These are phyloP conservation scores for Tenrec ecaudatus DNA, from an alignment of 2,113 vertebrate species.

Conservation along the genomic window DNA sequence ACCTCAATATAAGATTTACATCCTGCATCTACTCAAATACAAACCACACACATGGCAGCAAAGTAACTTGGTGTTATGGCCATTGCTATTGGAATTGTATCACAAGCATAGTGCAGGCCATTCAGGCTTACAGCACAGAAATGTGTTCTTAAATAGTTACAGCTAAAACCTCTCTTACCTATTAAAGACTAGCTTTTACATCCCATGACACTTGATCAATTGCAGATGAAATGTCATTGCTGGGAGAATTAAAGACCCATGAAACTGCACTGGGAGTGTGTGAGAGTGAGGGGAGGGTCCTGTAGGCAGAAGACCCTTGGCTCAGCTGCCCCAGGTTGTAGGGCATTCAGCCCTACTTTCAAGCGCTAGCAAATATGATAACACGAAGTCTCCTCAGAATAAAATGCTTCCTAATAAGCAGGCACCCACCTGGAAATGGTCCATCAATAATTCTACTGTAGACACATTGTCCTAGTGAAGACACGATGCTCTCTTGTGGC, in stretches of 20 bases:
- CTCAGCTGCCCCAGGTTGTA: background rate
- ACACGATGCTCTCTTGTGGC: background rate
- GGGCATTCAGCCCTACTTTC: background rate
- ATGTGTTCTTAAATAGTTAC: conserved; percentile 31
- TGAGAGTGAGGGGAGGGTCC: background rate
- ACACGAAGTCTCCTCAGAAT: background rate
- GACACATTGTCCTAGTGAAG: background rate
- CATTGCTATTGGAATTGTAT: background rate
- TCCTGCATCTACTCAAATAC: background rate
- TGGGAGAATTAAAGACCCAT: background rate
- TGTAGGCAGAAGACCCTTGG: background rate
- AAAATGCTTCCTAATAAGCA: background rate
- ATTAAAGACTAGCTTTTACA: background rate
- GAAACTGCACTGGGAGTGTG: background rate
- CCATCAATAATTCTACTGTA: background rate
- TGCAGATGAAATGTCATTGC: background rate
- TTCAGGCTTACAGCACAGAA: background rate
- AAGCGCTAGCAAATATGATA: background rate
- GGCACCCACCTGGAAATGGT: background rate
- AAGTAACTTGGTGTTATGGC: background rate
- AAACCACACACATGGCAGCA: conserved; percentile 1
- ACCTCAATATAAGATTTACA: conserved; percentile 26
- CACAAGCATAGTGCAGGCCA: background rate
- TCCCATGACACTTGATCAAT: background rate
- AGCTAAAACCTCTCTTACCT: background rate